A percentile compares a stretch with the other conserved stretches of the same genome.
Evolutionary conservation across 2,888 invertebrate species (phyloP).

Genomic region (Ophion ellenae): DNA sequence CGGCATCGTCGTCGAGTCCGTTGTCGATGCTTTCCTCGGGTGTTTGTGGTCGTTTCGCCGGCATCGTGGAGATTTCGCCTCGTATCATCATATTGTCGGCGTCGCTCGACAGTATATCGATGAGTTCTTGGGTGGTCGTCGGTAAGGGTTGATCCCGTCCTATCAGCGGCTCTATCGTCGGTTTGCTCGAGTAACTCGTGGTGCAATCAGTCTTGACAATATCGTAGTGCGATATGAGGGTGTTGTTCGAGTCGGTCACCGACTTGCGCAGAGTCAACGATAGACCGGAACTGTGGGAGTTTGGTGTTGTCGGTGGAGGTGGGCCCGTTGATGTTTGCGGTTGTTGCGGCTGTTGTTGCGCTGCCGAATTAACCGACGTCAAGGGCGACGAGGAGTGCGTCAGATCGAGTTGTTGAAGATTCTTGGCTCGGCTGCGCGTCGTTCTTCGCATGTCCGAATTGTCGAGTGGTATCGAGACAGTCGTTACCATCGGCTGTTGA

Average conservation of each 20-base stretch:
- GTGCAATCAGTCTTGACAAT: constrained; percentile 82
- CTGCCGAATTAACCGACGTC: not conserved
- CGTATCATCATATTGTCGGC: constrained; percentile 73
- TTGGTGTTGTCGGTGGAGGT: constrained; percentile 71
- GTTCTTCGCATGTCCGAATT: constrained; percentile 80
- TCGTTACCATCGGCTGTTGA: constrained; percentile 76
- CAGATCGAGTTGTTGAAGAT: constrained; percentile 76
- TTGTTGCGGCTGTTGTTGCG: not conserved
- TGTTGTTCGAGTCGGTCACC: constrained; percentile 81
- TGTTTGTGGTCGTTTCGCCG: not conserved
- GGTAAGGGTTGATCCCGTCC: constrained; percentile 80
- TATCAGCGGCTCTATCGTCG: constrained; percentile 76
- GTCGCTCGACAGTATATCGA: constrained; percentile 81
- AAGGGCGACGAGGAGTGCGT: constrained; percentile 55
- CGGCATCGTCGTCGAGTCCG: constrained; percentile 69
- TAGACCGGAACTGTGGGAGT: constrained; percentile 75
- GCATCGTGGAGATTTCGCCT: constrained; percentile 62
- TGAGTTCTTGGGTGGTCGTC: constrained; percentile 81
- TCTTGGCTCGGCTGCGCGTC: constrained; percentile 80
- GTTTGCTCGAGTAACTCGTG: constrained; percentile 76
- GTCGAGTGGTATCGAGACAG: constrained; percentile 78
- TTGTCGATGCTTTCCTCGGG: constrained; percentile 63
- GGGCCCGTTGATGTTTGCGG: constrained; percentile 26
- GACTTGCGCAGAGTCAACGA: constrained; percentile 81
- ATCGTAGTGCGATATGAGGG: constrained; percentile 81